These are phyloP conservation scores for Clarias gariepinus DNA, from an alignment of 2,113 vertebrate genomes.

Conservation along the genomic window DNA sequence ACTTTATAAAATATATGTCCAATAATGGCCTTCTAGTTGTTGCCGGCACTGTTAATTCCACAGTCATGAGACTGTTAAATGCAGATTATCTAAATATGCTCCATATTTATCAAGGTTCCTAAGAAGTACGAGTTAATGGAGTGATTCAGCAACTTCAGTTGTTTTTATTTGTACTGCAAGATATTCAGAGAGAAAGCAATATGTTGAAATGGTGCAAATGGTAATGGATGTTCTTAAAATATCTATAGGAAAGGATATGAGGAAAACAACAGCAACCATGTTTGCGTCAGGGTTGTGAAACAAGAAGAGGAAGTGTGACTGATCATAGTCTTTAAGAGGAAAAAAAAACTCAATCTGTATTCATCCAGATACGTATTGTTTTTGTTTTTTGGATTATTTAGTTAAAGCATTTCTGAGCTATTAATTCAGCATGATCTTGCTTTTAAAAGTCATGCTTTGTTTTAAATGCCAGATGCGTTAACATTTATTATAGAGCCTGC, in stretches of 20 bases:
- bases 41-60: background rate
- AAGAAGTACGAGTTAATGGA: background rate
- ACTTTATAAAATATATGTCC: background rate
- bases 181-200: background rate
- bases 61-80: background rate
- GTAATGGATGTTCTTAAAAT: background rate
- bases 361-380: background rate
- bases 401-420: background rate
- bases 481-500: background rate
- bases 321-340: background rate
- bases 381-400: background rate
- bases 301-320: background rate
- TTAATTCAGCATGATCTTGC: background rate
- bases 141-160: background rate
- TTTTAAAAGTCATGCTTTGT: constrained; percentile 7
- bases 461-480: background rate
- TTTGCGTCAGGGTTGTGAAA: background rate
- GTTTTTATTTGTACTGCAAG: background rate
- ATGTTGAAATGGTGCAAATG: background rate
- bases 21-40: background rate
- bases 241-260: background rate
- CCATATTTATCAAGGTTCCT: background rate
- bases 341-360: background rate
- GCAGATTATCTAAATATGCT: background rate
- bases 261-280: background rate